A percentile compares a stretch with the other conserved stretches of the same genome.
Conservation (phyloP, 92 coral and sea anemone species). For the Isaurus tuberculatus region DNA sequence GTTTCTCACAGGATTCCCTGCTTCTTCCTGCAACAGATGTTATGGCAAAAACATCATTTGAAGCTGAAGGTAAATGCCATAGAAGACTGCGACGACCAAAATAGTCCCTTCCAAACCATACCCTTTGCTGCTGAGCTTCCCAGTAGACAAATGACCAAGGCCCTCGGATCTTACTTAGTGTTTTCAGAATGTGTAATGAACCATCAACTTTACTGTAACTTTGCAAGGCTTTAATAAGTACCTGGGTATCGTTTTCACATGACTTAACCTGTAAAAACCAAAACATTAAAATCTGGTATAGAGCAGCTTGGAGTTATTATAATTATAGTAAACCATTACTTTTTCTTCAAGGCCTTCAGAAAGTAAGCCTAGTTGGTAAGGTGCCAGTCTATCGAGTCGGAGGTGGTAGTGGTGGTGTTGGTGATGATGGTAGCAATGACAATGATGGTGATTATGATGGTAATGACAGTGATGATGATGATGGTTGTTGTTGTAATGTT, state of each 20-base stretch:
- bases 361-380: too few species aligned
- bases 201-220: slow-evolving; percentile 21
- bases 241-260: slow-evolving; percentile 68
- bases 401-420: too few species aligned
- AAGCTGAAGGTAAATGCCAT: slow-evolving; percentile 88
- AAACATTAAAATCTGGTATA: too few species aligned
- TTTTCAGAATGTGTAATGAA: slow-evolving; percentile 64
- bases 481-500: too few species aligned
- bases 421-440: too few species aligned
- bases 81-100: slow-evolving; percentile 96
- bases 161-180: slow-evolving; percentile 80
- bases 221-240: slow-evolving; percentile 51
- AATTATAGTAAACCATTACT: too few species aligned
- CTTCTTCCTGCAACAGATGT: slow-evolving; percentile 77
- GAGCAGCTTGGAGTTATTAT: neutral
- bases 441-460: too few species aligned
- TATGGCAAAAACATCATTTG: slow-evolving; percentile 70
- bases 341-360: too few species aligned
- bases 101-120: slow-evolving; percentile 98
- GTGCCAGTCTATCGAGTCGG: too few species aligned
- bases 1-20: slow-evolving; percentile 20
- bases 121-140: slow-evolving; percentile 74
- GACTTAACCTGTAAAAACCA: slow-evolving; percentile 53
- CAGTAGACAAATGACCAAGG: slow-evolving; percentile 97
- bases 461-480: too few species aligned